phyloP scores from a whole-genome alignment of 1,140 invertebrate genomes.

The Calephelis virginiensis region DNA sequence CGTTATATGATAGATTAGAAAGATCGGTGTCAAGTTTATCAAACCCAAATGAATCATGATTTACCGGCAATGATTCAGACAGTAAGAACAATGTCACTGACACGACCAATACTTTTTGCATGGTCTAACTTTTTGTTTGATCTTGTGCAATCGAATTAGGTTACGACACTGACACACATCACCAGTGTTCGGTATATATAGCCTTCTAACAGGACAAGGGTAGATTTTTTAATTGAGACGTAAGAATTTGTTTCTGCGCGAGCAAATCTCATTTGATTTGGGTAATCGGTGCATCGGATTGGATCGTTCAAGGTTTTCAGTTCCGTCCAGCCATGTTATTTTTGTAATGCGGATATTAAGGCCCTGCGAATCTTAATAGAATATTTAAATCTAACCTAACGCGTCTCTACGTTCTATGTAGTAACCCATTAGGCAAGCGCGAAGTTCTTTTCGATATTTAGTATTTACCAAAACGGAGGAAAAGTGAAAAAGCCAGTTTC shows the following conservation, averaged over 20 bases:
- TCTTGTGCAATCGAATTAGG: constrained; percentile 66
- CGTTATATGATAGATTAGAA: constrained; percentile 51
- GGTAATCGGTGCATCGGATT: constrained; percentile 41
- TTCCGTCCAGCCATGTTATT: not conserved
- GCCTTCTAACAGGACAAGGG: constrained; percentile 57
- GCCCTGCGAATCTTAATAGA: too few species aligned
- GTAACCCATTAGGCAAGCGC: too few species aligned
- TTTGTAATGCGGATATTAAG: not conserved
- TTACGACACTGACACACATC: constrained; percentile 77
- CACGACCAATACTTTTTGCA: constrained; percentile 43
- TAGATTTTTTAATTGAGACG: constrained; percentile 39
- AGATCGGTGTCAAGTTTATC: constrained; percentile 53
- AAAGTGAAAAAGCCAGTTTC: too few species aligned
- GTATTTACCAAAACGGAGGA: too few species aligned
- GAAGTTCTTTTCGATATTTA: too few species aligned
- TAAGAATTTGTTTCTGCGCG: constrained; percentile 41
- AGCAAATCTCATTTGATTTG: constrained; percentile 45
- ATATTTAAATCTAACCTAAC: too few species aligned
- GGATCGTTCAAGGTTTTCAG: constrained; percentile 51
- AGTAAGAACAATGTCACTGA: constrained; percentile 52
- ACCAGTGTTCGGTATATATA: constrained; percentile 57
- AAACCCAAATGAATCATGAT: constrained; percentile 37
- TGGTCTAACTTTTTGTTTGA: constrained; percentile 47
- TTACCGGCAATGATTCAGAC: constrained; percentile 46
- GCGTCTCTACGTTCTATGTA: too few species aligned